These are phyloP conservation scores for Haliclona indistincta DNA, from an alignment of 37 sponge, comb jelly and placozoan genomes.

Conservation along the genomic window DNA sequence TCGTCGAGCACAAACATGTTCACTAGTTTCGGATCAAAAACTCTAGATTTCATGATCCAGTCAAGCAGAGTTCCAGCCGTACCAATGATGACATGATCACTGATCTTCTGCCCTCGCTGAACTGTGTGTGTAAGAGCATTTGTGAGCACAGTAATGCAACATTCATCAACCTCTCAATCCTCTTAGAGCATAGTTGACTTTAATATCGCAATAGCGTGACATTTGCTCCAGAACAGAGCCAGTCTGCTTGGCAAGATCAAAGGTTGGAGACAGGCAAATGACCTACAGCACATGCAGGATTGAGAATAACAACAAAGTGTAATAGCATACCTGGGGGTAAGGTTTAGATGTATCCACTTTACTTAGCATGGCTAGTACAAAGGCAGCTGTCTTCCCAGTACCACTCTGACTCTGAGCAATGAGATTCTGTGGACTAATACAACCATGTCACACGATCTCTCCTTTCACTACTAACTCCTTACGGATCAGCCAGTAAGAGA, in stretches of 20 bases:
- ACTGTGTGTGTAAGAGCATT: neutral
- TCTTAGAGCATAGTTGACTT: conserved; percentile 74
- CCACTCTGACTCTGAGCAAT: conserved; percentile 98
- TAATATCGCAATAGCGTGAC: conserved; percentile 71
- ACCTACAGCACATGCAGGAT: conserved; percentile 42
- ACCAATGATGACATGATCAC: conserved; percentile 86
- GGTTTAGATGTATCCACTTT: conserved; percentile 67
- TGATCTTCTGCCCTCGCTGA: conserved; percentile 16
- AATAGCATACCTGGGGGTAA: conserved; percentile 76
- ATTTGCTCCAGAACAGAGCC: conserved; percentile 81
- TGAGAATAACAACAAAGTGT: neutral
- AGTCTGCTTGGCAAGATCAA: conserved; percentile 91
- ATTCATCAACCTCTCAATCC: conserved; percentile 57
- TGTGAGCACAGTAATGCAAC: neutral
- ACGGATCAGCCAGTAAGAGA: conserved; percentile 87
- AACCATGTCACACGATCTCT: neutral
- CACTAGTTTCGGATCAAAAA: conserved; percentile 60
- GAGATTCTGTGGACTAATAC: conserved; percentile 73
- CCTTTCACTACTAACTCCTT: conserved; percentile 9
- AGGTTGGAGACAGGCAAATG: conserved; percentile 90
- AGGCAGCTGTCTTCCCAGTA: conserved; percentile 98
- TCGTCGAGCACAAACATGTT: conserved; percentile 94
- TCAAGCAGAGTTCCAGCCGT: conserved; percentile 91
- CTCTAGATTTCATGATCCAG: conserved; percentile 79
- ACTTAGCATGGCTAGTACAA: conserved; percentile 86